phyloP scores from a whole-genome alignment of 2,888 invertebrate genomes.

The Thymelicus lineola region DNA sequence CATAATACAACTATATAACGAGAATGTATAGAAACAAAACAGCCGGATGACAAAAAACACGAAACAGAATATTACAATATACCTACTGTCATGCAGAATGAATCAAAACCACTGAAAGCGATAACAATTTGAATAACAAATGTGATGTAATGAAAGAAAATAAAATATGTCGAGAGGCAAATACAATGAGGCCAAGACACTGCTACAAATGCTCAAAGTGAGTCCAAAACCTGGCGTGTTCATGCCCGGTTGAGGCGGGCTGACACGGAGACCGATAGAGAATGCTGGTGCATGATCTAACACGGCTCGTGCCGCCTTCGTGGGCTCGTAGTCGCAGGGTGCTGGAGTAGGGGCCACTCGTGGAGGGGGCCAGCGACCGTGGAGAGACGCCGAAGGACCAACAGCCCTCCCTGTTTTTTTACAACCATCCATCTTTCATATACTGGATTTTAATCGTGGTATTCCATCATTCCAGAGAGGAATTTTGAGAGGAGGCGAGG shows the following conservation, averaged over 20 bases:
- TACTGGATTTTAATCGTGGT: not conserved
- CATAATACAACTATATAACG: not conserved
- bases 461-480: no score
- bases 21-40: not conserved
- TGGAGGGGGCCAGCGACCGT: constrained; percentile 90
- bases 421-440: constrained; percentile 41
- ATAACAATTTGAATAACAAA: constrained; percentile 2
- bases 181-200: constrained; percentile 11
- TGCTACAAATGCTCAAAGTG: constrained; percentile 17
- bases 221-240: constrained; percentile 80
- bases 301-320: constrained; percentile 86
- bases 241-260: constrained; percentile 71
- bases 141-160: constrained; percentile 13
- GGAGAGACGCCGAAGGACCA: constrained; percentile 91
- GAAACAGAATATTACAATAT: not conserved
- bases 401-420: constrained; percentile 85
- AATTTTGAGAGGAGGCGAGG: no score
- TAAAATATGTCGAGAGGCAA: constrained; percentile 8
- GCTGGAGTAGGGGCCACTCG: constrained; percentile 90
- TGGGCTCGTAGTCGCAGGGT: constrained; percentile 95
- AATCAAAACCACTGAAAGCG: constrained; percentile 7
- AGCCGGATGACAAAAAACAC: constrained; percentile 3
- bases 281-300: constrained; percentile 86
- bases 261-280: constrained; percentile 86
- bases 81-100: constrained; percentile 5